A percentile compares a stretch with the other conserved stretches of the same genome.
Conservation (phyloP, 53 echinoderm and acorn worm species). For the Holothuria scabra region DNA sequence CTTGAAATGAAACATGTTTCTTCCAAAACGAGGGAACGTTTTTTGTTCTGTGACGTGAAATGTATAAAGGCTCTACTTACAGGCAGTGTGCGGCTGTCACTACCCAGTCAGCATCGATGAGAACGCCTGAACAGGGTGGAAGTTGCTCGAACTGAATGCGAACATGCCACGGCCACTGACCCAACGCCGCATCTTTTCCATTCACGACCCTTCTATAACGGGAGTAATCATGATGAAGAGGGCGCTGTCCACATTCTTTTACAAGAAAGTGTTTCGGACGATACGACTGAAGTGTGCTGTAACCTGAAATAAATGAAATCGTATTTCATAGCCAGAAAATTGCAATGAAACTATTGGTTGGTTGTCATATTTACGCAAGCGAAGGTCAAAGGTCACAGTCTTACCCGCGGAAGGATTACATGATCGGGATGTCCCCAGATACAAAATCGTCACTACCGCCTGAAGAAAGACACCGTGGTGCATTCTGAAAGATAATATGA, state of each 20-base stretch:
- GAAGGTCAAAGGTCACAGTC: no score
- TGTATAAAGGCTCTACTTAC: constrained; percentile 63
- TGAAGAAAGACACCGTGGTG: not conserved
- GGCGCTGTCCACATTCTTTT: constrained; percentile 39
- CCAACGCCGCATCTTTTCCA: constrained; percentile 52
- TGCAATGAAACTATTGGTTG: no score
- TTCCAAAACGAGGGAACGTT: no score
- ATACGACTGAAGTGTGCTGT: constrained; percentile 8
- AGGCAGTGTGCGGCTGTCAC: constrained; percentile 79
- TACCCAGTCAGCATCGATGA: constrained; percentile 69
- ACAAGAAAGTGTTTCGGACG: constrained; percentile 13
- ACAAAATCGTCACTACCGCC: not conserved
- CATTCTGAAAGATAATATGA: not conserved
- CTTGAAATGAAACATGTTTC: no score
- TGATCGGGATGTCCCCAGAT: not conserved
- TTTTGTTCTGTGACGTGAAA: no score
- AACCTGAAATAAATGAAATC: not conserved
- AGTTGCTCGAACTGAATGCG: constrained; percentile 25
- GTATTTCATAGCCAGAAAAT: not conserved
- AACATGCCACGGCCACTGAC: constrained; percentile 84
- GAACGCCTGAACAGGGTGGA: constrained; percentile 66
- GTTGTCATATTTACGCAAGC: no score
- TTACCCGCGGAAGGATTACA: constrained; percentile 2
- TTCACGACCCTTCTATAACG: constrained; percentile 55
- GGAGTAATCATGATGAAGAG: not conserved